Base-by-base conservation (phyloP, 2,113 vertebrate species). In the Cyanistes caeruleus region DNA sequence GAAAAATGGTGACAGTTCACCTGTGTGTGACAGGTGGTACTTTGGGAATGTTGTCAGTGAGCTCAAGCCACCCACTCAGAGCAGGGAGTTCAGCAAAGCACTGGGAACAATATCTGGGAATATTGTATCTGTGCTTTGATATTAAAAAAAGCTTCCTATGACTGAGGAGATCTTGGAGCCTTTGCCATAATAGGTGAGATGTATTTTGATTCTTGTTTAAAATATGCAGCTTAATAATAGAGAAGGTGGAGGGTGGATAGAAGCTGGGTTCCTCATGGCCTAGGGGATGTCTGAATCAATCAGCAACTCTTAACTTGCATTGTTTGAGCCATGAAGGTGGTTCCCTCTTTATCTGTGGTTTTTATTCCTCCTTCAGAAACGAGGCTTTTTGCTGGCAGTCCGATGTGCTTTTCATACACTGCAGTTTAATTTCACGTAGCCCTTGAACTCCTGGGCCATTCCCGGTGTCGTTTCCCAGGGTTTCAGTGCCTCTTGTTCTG, bases 121-220 rank as follows among this genome's bases (percentile, higher is more conserved):
- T 85, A 10, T 2, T 41, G 25, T 65, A 49, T 64, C 48, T 60
- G 44, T 51, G 80, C 80, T 74, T 84, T 31, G 80, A 16, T 63
- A 64, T 78, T 69, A 58, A 84, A 89, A 94, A 89, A 89, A 73
- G 53, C 84, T 89, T 68, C 52, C 60, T 72, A 4, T 82, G 84
- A 44, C 49, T 73, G 82, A 76, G 43, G 91, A 89, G 78, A 43
- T 53, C 39, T n/a, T 43, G 21, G 21, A 87, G 25, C 68, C 56
- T 89, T 87, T 87, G 88, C 89, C 59, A n/a, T 85, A 95, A 87
- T 58, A 85, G 89, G 78, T 84, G 74, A 89, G 90, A 82, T 84
- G 35, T 28, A 41, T 59, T 75, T 55, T 59, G 63, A 46, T 30
- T 81, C 51, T 77, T 60, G 23, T 78, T 75, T 56, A 59, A 94